Evolutionary conservation across 2,888 invertebrate genomes (phyloP).

Genomic region (Drosophila dives): DNA sequence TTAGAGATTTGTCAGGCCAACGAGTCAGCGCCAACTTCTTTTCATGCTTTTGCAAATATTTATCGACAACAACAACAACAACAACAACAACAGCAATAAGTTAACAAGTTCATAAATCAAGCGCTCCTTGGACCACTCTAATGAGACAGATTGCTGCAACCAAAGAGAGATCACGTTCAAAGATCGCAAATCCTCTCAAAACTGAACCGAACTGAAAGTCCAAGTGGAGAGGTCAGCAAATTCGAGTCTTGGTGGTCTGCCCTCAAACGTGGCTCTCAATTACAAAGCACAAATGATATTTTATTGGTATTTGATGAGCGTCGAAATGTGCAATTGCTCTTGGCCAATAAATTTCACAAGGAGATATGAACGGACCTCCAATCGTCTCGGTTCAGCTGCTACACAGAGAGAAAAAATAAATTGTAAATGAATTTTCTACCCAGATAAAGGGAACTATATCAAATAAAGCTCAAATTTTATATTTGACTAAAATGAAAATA

Average conservation of each 20-base stretch:
- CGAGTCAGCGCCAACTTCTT: slow-evolving; percentile 30
- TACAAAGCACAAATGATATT: slow-evolving; percentile 78
- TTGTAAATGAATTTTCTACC: neutral
- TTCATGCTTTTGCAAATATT: slow-evolving; percentile 60
- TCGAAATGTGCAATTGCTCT: slow-evolving; percentile 72
- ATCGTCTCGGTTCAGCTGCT: neutral
- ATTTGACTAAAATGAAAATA: neutral
- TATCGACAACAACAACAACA: slow-evolving; percentile 57
- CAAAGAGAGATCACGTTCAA: slow-evolving; percentile 17
- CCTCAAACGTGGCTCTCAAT: slow-evolving; percentile 47
- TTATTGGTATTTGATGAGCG: slow-evolving; percentile 78
- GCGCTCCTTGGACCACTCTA: slow-evolving; percentile 66
- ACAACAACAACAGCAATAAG: slow-evolving; percentile 40
- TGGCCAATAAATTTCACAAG: slow-evolving; percentile 62
- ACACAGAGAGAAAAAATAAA: neutral
- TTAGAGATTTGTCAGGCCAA: slow-evolving; percentile 73
- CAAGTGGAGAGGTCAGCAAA: slow-evolving; percentile 13
- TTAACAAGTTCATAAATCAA: slow-evolving; percentile 64
- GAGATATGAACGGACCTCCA: neutral
- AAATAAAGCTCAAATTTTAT: neutral
- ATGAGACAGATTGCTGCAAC: slow-evolving; percentile 74
- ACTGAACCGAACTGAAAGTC: slow-evolving; percentile 2
- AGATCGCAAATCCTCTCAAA: slow-evolving; percentile 18
- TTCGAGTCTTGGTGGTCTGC: slow-evolving; percentile 51
- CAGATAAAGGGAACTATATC: neutral